Conservation (phyloP, 2,797 vertebrate species). For the Peromyscus aztecus region DNA sequence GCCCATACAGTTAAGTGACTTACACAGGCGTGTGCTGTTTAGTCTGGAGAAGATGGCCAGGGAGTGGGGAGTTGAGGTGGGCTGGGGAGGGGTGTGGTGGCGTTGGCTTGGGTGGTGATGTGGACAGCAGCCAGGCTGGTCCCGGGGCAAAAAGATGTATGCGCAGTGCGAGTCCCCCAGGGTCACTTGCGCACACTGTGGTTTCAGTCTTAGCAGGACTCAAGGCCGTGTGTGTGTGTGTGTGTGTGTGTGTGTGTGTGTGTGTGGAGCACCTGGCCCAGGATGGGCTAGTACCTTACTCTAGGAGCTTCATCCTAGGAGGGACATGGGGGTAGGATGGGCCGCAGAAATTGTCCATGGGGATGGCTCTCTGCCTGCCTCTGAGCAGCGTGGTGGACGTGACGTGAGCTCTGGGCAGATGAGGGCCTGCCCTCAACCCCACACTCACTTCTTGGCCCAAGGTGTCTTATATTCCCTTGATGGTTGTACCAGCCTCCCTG, state of each 20-base stretch:
- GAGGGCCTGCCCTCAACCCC: neutral
- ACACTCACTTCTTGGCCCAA: fast-evolving
- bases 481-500: fast-evolving
- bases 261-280: fast-evolving
- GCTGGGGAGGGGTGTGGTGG: no score
- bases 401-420: neutral
- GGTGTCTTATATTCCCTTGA: fast-evolving
- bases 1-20: neutral
- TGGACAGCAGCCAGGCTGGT: neutral
- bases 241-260: no score
- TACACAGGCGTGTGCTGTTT: neutral
- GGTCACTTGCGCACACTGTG: fast-evolving
- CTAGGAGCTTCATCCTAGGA: neutral
- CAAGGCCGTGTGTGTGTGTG: no score
- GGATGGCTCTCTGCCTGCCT: neutral
- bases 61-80: neutral
- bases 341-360: no score
- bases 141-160: neutral
- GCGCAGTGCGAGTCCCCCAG: neutral
- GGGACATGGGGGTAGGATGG: no score
- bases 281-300: neutral
- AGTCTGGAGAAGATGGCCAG: neutral
- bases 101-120: no score
- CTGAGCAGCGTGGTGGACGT: neutral
- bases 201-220: fast-evolving